Conservation (phyloP, 2,888 invertebrate genomes). For the Microctonus aethiopoides region DNA sequence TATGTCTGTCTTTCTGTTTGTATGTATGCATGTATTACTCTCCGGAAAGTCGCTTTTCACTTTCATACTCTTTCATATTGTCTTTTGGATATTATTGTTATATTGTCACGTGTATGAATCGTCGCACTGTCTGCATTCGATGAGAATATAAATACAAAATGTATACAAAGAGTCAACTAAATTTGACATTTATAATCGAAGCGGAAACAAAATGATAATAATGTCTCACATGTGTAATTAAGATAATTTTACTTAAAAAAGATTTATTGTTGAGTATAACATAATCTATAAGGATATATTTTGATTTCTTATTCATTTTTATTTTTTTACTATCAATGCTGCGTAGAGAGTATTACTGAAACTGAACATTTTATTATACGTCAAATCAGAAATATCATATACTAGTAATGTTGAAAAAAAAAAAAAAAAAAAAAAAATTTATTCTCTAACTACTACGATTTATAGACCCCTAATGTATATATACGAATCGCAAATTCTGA, state of each 20-base stretch:
- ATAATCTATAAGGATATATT: conserved; percentile 17
- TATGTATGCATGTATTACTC: conserved; percentile 42
- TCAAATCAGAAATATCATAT: background rate
- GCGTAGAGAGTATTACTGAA: background rate
- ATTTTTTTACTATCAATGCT: background rate
- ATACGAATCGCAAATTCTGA: background rate
- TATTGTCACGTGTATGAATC: conserved; percentile 15
- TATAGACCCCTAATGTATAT: background rate
- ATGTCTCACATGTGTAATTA: background rate
- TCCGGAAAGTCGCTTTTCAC: conserved; percentile 62
- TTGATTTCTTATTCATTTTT: conserved; percentile 2
- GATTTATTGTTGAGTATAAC: conserved; percentile 26
- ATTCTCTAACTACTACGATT: background rate
- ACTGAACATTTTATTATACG: background rate
- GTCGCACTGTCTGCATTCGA: conserved; percentile 8
- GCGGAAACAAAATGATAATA: conserved; percentile 30
- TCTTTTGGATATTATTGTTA: conserved; percentile 33
- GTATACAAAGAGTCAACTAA: conserved; percentile 4
- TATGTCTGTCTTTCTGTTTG: background rate
- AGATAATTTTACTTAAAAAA: conserved; percentile 26
- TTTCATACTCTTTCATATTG: conserved; percentile 49
- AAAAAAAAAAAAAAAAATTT: background rate
- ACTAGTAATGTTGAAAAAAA: background rate
- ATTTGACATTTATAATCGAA: conserved; percentile 29
- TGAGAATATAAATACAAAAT: background rate